Percentiles rank a stretch among this genome's conserved stretches.
phyloP scores from a whole-genome alignment of 2,888 invertebrate species.

The Vesta saturnalis region DNA sequence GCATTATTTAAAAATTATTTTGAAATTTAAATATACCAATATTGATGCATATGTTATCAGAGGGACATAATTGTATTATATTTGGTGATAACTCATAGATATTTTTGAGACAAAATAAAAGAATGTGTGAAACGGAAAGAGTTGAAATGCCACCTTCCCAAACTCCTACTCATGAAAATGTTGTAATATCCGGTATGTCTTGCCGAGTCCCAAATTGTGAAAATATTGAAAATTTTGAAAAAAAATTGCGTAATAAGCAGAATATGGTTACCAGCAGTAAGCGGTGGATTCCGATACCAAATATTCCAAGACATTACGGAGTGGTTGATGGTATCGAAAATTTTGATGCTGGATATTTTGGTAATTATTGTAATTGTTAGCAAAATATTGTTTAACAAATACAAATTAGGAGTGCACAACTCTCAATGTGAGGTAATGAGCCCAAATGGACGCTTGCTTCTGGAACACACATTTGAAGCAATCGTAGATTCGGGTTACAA shows the following conservation, averaged over 20 bases:
- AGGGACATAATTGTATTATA: too few relatives aligned
- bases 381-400: neutral
- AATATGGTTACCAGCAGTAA: slow-evolving; percentile 84
- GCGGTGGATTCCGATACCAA: slow-evolving; percentile 75
- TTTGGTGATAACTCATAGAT: too few relatives aligned
- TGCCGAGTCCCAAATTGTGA: slow-evolving; percentile 83
- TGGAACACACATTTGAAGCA: slow-evolving; percentile 69
- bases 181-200: too few relatives aligned
- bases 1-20: too few relatives aligned
- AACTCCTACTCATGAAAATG: too few relatives aligned
- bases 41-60: too few relatives aligned
- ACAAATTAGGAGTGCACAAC: slow-evolving; percentile 66
- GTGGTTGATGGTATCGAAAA: slow-evolving; percentile 67
- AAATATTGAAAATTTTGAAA: slow-evolving; percentile 74
- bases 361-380: neutral
- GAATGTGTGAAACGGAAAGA: too few relatives aligned
- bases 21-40: too few relatives aligned
- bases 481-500: slow-evolving; percentile 71
- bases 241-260: slow-evolving; percentile 78
- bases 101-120: too few relatives aligned
- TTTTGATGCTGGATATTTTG: slow-evolving; percentile 68
- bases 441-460: slow-evolving; percentile 66
- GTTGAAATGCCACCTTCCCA: too few relatives aligned
- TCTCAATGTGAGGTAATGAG: slow-evolving; percentile 71
- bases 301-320: slow-evolving; percentile 71